A percentile compares a stretch with the other conserved stretches of the same genome.
These are phyloP conservation scores for Nasalis larvatus DNA, from an alignment of 2,113 vertebrate genomes.

Conservation along the genomic window DNA sequence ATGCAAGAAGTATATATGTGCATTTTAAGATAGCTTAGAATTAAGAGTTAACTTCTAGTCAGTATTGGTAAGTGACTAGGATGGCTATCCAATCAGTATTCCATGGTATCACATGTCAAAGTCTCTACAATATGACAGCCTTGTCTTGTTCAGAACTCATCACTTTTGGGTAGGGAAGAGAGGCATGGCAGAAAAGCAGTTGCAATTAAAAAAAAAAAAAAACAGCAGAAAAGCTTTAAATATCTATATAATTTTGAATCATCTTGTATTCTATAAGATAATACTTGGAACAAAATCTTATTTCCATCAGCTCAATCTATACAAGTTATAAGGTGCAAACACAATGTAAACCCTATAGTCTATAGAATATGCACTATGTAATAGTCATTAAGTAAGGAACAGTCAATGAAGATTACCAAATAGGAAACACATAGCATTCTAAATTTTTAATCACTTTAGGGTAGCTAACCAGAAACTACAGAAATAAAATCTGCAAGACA, in stretches of 20 bases:
- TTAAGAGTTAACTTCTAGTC: constrained; percentile 31
- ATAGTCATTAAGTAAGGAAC: constrained; percentile 45
- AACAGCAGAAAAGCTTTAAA: constrained; percentile 48
- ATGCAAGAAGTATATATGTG: neutral
- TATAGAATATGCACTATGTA: constrained; percentile 47
- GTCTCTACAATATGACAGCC: neutral
- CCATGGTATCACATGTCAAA: neutral
- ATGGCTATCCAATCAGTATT: neutral
- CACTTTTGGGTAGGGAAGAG: neutral
- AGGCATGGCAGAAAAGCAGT: constrained; percentile 21
- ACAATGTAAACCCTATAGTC: constrained; percentile 41
- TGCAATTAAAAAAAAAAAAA: neutral
- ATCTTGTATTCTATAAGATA: constrained; percentile 42
- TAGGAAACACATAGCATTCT: constrained; percentile 64
- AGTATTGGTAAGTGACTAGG: neutral
- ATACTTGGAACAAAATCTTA: constrained; percentile 48
- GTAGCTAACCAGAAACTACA: constrained; percentile 36
- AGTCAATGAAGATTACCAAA: constrained; percentile 48
- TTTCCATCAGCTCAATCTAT: constrained; percentile 51
- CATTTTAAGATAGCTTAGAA: constrained; percentile 22
- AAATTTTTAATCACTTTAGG: constrained; percentile 24
- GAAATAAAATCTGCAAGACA: constrained; percentile 33
- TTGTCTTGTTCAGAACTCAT: neutral
- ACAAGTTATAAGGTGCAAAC: constrained; percentile 56
- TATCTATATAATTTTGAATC: constrained; percentile 25